phyloP scores from a whole-genome alignment of 2,797 vertebrate species.

The Tangara arthus region DNA sequence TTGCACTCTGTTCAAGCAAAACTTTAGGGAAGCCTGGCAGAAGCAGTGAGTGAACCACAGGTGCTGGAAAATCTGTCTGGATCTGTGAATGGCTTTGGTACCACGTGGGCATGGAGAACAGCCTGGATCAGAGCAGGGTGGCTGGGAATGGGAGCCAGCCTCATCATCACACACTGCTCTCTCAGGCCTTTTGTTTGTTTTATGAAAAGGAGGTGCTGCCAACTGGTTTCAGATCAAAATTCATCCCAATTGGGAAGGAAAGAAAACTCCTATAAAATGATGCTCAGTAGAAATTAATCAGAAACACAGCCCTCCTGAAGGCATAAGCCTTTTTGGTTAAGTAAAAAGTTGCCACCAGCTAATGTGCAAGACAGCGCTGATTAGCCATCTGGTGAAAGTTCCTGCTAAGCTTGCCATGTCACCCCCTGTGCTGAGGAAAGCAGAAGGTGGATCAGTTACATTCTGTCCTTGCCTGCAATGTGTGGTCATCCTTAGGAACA shows the following conservation, averaged over 20 bases:
- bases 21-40: slow-evolving; percentile 25
- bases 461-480: slow-evolving; percentile 24
- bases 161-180: neutral
- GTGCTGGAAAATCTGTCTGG: neutral
- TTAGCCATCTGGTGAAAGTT: slow-evolving; percentile 55
- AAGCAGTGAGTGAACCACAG: neutral
- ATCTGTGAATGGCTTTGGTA: neutral
- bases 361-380: slow-evolving; percentile 38
- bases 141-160: neutral
- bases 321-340: neutral
- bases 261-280: neutral
- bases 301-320: neutral
- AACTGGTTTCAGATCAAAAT: neutral
- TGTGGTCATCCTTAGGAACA: neutral
- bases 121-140: neutral
- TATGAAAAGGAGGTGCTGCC: neutral
- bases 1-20: neutral
- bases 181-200: neutral
- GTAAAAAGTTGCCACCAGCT: slow-evolving; percentile 46
- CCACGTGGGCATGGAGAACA: neutral
- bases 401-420: slow-evolving; percentile 25
- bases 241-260: neutral
- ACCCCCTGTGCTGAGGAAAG: slow-evolving; percentile 22
- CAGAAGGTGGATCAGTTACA: slow-evolving; percentile 50
- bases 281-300: neutral